These are phyloP conservation scores for Stenodema calcarata DNA, from an alignment of 2,888 invertebrate species.

Conservation along the genomic window DNA sequence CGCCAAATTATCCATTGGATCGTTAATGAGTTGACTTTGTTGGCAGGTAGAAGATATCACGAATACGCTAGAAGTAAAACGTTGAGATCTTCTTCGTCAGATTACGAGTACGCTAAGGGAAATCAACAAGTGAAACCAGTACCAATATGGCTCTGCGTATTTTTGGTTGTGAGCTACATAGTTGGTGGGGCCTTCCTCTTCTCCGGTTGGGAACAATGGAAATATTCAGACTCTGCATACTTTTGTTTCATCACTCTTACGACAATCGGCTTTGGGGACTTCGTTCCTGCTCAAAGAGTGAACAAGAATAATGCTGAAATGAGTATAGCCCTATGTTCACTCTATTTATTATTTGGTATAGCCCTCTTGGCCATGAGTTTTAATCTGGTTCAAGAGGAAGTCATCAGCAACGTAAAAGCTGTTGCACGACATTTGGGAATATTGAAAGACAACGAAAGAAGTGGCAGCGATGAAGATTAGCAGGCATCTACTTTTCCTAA, in stretches of 20 bases:
- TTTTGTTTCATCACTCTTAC: conserved; percentile 94
- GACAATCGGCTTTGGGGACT: conserved; percentile 91
- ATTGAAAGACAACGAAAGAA: conserved; percentile 71
- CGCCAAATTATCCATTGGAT: too few relatives aligned
- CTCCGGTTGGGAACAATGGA: conserved; percentile 85
- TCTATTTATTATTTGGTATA: conserved; percentile 93
- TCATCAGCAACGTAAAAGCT: conserved; percentile 84
- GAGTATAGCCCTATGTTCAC: conserved; percentile 84
- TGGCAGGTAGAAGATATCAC: conserved; percentile 27
- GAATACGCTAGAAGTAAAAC: background rate
- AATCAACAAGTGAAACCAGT: conserved; percentile 69
- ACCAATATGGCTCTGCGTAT: conserved; percentile 88
- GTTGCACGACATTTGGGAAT: conserved; percentile 87
- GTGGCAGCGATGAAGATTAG: conserved; percentile 14
- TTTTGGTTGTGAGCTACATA: conserved; percentile 87
- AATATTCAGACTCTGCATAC: conserved; percentile 85
- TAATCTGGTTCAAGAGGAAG: conserved; percentile 93
- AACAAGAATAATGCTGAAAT: conserved; percentile 63
- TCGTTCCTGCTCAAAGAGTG: conserved; percentile 82
- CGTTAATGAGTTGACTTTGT: background rate
- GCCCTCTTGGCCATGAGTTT: conserved; percentile 95
- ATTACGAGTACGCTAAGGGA: conserved; percentile 52
- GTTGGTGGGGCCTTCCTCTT: conserved; percentile 87
- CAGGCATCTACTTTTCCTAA: too few relatives aligned
- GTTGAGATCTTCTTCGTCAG: conserved; percentile 31